phyloP scores from a whole-genome alignment of 2,113 vertebrate genomes.

The Sigmodon hispidus region DNA sequence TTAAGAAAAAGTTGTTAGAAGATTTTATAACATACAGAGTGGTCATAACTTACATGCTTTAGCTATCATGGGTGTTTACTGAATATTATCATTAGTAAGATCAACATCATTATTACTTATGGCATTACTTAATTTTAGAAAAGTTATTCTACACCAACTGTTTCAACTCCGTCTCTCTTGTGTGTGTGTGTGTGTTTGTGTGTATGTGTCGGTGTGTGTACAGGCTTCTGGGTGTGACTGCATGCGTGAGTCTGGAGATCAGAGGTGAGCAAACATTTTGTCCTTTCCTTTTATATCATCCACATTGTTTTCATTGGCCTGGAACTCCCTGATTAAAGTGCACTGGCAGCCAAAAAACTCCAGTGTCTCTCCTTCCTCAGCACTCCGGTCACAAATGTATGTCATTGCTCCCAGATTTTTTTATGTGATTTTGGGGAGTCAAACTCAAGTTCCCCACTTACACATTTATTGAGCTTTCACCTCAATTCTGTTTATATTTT shows the following conservation, averaged over 20 bases:
- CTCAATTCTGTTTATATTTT: background rate
- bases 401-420: background rate
- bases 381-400: no score
- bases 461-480: background rate
- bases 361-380: background rate
- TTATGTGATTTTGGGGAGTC: background rate
- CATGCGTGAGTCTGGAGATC: background rate
- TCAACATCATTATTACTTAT: background rate
- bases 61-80: background rate
- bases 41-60: background rate
- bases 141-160: background rate
- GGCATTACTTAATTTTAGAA: background rate
- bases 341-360: background rate
- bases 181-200: background rate
- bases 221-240: background rate
- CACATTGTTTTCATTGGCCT: background rate
- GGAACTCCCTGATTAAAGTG: background rate
- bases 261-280: no score
- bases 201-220: background rate
- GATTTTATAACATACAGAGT: background rate
- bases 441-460: background rate
- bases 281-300: background rate
- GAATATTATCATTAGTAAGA: constrained; percentile 24
- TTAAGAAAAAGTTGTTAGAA: constrained; percentile 22
- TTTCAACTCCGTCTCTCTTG: background rate